These are phyloP conservation scores for Pardalotus punctatus DNA, from an alignment of 2,113 vertebrate genomes.

Conservation along the genomic window DNA sequence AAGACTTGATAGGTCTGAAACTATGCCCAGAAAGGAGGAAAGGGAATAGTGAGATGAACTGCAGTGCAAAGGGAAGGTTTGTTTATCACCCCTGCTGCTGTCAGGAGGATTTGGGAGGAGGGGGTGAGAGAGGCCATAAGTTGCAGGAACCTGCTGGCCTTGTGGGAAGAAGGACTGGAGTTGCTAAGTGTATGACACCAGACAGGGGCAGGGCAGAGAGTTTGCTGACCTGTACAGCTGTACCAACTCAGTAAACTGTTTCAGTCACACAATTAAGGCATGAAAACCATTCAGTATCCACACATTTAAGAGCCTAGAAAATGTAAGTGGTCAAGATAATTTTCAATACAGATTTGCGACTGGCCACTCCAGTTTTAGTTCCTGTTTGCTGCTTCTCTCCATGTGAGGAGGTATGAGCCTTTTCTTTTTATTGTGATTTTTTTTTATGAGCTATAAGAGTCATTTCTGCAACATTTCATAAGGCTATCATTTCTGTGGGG, in stretches of 20 bases:
- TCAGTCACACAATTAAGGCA: background rate
- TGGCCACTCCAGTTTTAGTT: background rate
- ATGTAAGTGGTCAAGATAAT: background rate
- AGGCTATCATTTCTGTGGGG: background rate
- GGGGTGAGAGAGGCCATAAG: background rate
- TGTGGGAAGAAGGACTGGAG: background rate
- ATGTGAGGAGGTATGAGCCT: background rate
- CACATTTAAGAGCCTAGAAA: background rate
- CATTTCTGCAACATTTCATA: background rate
- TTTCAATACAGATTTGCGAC: background rate
- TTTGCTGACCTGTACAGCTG: background rate
- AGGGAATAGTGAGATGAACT: background rate
- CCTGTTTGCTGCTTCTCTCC: background rate
- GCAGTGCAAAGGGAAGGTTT: background rate
- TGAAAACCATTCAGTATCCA: background rate
- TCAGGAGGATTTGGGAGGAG: background rate
- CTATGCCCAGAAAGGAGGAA: background rate
- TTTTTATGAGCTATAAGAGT: background rate
- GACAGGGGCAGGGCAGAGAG: too few species aligned
- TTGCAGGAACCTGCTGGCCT: background rate
- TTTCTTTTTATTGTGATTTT: background rate
- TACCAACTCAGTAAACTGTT: background rate
- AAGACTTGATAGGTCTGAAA: background rate
- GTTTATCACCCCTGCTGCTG: background rate
- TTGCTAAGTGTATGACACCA: background rate